phyloP scores from a whole-genome alignment of 2,113 vertebrate species.

The Tamias sibiricus region DNA sequence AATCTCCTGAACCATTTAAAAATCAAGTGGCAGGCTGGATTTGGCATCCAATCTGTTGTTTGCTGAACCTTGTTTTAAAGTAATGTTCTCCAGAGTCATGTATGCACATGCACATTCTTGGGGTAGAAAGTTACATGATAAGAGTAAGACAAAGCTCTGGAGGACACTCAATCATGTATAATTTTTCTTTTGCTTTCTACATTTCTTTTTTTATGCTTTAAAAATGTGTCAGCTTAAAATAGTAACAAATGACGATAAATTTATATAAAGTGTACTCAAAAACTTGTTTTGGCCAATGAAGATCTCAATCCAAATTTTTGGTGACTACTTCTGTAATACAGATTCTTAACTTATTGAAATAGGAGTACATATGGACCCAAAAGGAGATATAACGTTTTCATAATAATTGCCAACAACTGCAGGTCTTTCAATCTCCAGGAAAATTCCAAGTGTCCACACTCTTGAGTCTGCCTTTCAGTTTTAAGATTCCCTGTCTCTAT shows the following conservation, averaged over 20 bases:
- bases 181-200: neutral
- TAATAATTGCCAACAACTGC: neutral
- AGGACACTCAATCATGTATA: neutral
- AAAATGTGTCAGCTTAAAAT: neutral
- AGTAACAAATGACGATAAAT: neutral
- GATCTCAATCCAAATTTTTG: neutral
- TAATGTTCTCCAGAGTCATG: neutral
- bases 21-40: neutral
- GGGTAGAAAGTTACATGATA: neutral
- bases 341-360: neutral
- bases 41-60: neutral
- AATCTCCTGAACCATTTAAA: neutral
- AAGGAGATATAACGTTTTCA: neutral
- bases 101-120: neutral
- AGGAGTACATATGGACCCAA: neutral
- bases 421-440: neutral
- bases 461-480: neutral
- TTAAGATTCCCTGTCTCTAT: neutral
- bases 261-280: neutral
- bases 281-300: neutral
- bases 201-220: neutral
- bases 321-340: neutral
- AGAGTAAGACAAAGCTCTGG: neutral
- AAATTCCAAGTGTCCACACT: neutral
- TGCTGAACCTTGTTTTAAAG: neutral